Evolutionary conservation across 2,113 vertebrate species (phyloP).

Genomic region (Chloropsis hardwickii): DNA sequence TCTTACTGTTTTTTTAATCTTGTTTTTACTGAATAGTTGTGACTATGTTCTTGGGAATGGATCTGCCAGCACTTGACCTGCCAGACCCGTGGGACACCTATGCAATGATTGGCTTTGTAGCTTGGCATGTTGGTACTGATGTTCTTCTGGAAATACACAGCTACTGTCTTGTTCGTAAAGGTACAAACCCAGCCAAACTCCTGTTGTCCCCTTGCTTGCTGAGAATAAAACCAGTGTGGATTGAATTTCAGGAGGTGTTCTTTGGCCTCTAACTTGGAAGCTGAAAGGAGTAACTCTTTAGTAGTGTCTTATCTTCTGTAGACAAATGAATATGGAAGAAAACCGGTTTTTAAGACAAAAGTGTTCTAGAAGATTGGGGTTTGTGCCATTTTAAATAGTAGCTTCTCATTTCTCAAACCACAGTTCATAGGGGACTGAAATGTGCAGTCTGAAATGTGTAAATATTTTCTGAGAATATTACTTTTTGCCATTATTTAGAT

Average conservation of each 20-base stretch:
- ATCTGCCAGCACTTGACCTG: conserved; percentile 79
- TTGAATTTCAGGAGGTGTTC: neutral
- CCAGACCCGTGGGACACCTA: conserved; percentile 77
- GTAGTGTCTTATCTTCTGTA: neutral
- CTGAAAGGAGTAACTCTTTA: neutral
- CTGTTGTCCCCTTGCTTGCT: neutral
- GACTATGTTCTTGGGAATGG: conserved; percentile 82
- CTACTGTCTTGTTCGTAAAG: conserved; percentile 72
- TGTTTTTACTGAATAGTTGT: conserved; percentile 49
- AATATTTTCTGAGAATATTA: neutral
- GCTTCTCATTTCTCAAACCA: neutral
- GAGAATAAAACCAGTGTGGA: neutral
- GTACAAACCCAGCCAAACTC: conserved; percentile 21
- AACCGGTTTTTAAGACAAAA: neutral
- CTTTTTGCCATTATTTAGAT: neutral
- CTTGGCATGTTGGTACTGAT: conserved; percentile 80
- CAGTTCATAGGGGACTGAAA: neutral
- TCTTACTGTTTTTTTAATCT: neutral
- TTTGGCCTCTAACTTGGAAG: neutral
- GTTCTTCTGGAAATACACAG: conserved; percentile 80
- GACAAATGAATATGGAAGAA: neutral
- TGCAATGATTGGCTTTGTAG: conserved; percentile 77
- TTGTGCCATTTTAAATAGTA: neutral
- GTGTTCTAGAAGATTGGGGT: neutral
- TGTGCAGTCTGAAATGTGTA: neutral